Evolutionary conservation across 2,797 vertebrate species (phyloP), one percentile per base, ranked within the genome.

Genomic region (Pitangus sulphuratus): DNA sequence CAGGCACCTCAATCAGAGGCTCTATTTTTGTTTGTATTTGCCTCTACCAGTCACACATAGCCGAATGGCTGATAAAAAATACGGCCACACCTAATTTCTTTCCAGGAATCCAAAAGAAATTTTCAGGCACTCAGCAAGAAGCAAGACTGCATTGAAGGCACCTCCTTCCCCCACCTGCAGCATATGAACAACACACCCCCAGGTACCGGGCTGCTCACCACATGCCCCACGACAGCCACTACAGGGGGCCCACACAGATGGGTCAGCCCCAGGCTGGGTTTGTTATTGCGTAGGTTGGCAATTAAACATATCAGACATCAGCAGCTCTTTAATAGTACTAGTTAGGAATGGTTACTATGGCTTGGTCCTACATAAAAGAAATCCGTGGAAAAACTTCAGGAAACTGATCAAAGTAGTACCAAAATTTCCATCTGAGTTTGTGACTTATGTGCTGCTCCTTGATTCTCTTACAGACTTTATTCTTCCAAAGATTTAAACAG

Each of bases 41-140:
- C 35, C 28, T 56, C 47, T 33, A 2, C 37, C 62, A 25, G 3
- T 35, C 84, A 61, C 2, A 15, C 53, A 2, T 3, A 26, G 1
- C 35, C 24, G 0, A 39, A 54, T 0, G 3, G 20, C 1, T 20
- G 42, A 64, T 15, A 72, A 39, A n/a, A n/a, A 62, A 56, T 2
- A 9, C 0, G 5, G 44, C 14, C 40, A 75, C 50, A 33, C 4
- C 35, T 15, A 1, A 45, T 39, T 71, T 44, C 64, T 40, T 37
- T 22, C 48, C n/a, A 53, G 79, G 37, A 30, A 50, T 16, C 57
- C 37, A 48, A 45, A 17, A 60, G 62, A 30, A n/a, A 48, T 45
- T 79, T 12, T 26, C 39, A 40, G 48, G 56, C 39, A 2, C n/a
- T 45, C 82, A 69, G 48, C n/a, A 8, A 37, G 56, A 18, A 51